These are phyloP conservation scores for Chloroclysta siterata DNA, from an alignment of 2,888 invertebrate genomes.

Conservation along the genomic window DNA sequence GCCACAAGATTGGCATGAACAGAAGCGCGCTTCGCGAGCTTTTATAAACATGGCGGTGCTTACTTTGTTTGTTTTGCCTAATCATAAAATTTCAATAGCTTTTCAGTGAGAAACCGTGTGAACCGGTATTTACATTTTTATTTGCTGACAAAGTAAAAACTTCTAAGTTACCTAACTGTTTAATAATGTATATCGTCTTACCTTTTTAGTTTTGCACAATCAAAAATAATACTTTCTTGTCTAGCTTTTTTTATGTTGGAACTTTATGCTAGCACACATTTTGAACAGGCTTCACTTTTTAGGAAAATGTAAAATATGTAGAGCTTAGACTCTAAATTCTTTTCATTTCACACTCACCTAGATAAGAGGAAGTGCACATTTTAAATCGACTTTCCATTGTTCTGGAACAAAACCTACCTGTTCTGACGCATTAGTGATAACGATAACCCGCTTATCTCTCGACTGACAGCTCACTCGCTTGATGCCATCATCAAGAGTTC, in stretches of 20 bases:
- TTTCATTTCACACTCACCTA: conserved; percentile 37
- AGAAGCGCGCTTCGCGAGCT: conserved; percentile 83
- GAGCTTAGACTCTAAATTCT: background rate
- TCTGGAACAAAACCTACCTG: conserved; percentile 56
- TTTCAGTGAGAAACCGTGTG: conserved; percentile 63
- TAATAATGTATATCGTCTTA: background rate
- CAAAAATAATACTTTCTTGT: background rate
- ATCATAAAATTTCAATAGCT: conserved; percentile 78
- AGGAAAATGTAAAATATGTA: background rate
- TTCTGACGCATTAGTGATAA: conserved; percentile 62
- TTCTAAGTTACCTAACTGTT: background rate
- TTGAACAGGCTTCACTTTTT: background rate
- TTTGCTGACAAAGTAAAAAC: conserved; percentile 16
- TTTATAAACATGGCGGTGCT: conserved; percentile 83
- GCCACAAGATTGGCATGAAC: conserved; percentile 84
- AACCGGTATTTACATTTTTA: conserved; percentile 37
- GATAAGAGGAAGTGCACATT: conserved; percentile 36
- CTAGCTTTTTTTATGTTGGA: too few species aligned
- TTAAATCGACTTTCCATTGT: conserved; percentile 52
- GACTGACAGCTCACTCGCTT: conserved; percentile 60
- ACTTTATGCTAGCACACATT: too few species aligned
- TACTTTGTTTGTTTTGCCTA: conserved; percentile 82
- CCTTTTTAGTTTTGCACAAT: background rate
- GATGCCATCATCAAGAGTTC: conserved; percentile 61
- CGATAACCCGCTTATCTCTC: conserved; percentile 59